phyloP scores from a whole-genome alignment of 2,113 vertebrate species.

The Passerina amoena region DNA sequence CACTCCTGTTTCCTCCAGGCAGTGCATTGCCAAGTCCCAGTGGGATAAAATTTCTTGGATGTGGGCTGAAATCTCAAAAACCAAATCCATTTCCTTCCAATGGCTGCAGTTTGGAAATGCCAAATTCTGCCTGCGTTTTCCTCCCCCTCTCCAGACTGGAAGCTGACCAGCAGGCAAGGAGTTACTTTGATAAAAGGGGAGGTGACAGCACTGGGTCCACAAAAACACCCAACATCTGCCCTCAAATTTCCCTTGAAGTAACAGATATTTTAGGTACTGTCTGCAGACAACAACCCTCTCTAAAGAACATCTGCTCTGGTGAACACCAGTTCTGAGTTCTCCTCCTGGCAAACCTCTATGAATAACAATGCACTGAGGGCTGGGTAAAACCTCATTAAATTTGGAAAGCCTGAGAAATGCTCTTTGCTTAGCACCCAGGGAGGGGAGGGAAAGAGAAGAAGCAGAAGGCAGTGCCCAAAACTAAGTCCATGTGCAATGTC shows the following conservation, averaged over 20 bases:
- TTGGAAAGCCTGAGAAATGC: neutral
- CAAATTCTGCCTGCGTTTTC: fast-evolving
- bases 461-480: neutral
- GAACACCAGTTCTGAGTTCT: neutral
- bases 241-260: neutral
- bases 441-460: neutral
- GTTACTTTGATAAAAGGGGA: neutral
- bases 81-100: neutral
- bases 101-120: neutral
- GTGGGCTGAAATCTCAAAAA: neutral
- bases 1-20: fast-evolving
- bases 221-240: neutral
- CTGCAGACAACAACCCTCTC: neutral
- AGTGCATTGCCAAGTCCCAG: neutral
- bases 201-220: neutral
- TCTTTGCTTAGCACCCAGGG: neutral
- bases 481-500: neutral
- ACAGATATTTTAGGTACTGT: neutral
- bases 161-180: neutral
- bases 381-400: neutral
- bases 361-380: neutral
- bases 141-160: neutral
- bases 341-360: slow-evolving; percentile 15
- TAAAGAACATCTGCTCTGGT: neutral
- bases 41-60: fast-evolving